Conservation (phyloP, 2,797 vertebrate genomes). For the Setipinna tenuifilis region DNA sequence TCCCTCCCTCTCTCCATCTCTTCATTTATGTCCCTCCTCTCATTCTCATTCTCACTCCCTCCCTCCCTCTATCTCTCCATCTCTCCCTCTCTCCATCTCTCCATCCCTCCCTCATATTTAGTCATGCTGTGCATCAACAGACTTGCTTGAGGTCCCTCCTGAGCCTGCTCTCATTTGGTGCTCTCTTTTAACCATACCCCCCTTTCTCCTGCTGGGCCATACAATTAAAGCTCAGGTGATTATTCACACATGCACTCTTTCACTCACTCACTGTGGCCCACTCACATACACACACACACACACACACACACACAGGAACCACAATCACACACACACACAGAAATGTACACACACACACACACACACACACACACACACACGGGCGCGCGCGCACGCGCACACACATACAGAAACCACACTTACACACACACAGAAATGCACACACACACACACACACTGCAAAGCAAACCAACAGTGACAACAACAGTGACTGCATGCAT, state of each 20-base stretch:
- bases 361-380: constrained; percentile 15
- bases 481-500: neutral
- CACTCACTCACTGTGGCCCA: neutral
- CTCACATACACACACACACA: neutral
- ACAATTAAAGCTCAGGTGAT: neutral
- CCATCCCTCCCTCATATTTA: neutral
- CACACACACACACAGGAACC: too few species aligned
- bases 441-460: neutral
- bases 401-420: too few species aligned
- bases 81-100: too few species aligned
- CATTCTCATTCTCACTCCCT: too few species aligned
- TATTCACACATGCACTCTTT: neutral
- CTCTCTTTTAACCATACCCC: neutral
- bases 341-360: too few species aligned
- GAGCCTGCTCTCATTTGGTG: neutral
- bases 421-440: neutral
- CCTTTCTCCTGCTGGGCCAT: neutral
- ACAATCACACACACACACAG: too few species aligned
- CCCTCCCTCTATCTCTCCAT: too few species aligned
- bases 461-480: neutral
- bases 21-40: too few species aligned
- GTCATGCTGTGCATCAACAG: neutral
- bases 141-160: neutral
- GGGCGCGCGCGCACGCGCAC: too few species aligned
- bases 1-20: too few species aligned